A percentile compares a stretch with the other conserved stretches of the same genome.
Evolutionary conservation across 2,113 vertebrate species (phyloP).

Genomic region (Poicephalus meyeri): DNA sequence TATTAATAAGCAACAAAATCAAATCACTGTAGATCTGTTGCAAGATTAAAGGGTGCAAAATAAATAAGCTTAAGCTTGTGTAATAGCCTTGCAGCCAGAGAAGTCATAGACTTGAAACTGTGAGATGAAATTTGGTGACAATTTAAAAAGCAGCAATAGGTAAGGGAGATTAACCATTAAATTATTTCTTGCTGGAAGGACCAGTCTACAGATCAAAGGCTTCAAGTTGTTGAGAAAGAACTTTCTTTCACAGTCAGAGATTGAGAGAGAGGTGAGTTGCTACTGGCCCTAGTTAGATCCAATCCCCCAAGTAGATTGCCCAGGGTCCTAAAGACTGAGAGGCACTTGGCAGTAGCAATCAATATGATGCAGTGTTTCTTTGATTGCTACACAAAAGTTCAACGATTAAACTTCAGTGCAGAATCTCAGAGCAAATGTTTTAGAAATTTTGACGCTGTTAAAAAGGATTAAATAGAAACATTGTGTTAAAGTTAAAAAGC

Average conservation of each 20-base stretch:
- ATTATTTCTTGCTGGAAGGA: not conserved
- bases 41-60: not conserved
- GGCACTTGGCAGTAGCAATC: constrained; percentile 22
- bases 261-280: not conserved
- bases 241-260: not conserved
- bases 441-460: not conserved
- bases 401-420: not conserved
- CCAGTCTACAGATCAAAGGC: not conserved
- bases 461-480: not conserved
- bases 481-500: not conserved
- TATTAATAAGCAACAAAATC: not conserved
- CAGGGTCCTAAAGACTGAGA: not conserved
- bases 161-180: not conserved
- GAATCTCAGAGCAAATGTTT: not conserved
- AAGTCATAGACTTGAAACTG: not conserved
- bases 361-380: not conserved
- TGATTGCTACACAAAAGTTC: constrained; percentile 36
- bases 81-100: not conserved
- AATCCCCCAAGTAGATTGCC: constrained; percentile 8
- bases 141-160: not conserved
- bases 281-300: not conserved
- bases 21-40: not conserved
- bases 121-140: not conserved
- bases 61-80: not conserved
- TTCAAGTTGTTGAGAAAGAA: not conserved